Conservation (phyloP, 2,888 invertebrate genomes). For the Epinotia brunnichana region DNA sequence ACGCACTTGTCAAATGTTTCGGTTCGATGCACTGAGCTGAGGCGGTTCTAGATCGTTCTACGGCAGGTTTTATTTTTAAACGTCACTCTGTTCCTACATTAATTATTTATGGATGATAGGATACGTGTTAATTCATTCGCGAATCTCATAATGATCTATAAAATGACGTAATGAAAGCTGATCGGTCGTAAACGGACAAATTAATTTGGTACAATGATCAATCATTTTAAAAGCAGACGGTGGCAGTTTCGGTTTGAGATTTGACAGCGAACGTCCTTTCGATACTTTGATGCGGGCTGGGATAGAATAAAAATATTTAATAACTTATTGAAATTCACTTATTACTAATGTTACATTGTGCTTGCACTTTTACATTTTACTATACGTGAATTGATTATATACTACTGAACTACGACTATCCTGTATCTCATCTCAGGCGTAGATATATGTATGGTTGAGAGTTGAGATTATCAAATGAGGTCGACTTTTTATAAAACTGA, state of each 20-base stretch:
- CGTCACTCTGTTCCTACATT: constrained; percentile 33
- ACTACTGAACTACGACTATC: too few species aligned
- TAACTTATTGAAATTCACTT: too few species aligned
- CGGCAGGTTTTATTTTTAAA: constrained; percentile 12
- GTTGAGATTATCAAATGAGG: too few species aligned
- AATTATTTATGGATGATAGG: constrained; percentile 36
- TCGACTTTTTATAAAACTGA: too few species aligned
- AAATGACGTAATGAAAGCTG: constrained; percentile 33
- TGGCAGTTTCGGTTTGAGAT: background rate
- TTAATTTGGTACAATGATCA: constrained; percentile 29
- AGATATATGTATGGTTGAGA: too few species aligned
- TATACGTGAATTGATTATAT: too few species aligned
- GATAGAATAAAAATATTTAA: too few species aligned
- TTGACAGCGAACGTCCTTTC: constrained; percentile 4
- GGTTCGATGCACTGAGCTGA: constrained; percentile 62
- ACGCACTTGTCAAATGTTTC: constrained; percentile 49
- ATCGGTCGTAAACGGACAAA: constrained; percentile 31
- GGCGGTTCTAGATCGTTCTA: constrained; percentile 25
- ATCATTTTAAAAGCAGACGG: constrained; percentile 3
- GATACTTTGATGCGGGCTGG: background rate
- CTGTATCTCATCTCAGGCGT: too few species aligned
- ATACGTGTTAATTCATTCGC: constrained; percentile 30
- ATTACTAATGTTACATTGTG: too few species aligned
- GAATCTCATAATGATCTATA: constrained; percentile 36
- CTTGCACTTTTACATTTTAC: too few species aligned